Evolutionary conservation across 92 coral and sea anemone genomes (phyloP).

Genomic region (Ricordea florida): DNA sequence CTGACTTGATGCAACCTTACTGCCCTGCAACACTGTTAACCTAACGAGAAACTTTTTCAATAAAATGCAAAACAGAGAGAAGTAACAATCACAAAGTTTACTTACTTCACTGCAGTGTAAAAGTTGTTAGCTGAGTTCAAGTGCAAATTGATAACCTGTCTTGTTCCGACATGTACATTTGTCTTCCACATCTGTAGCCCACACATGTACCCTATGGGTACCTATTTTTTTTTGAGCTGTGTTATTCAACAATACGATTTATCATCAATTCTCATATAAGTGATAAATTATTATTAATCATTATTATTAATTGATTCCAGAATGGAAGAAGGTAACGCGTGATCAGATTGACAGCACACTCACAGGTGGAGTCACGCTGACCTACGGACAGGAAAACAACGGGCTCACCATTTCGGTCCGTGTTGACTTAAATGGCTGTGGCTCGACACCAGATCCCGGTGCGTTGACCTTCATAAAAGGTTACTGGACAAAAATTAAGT

Average conservation of each 20-base stretch:
- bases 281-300: neutral
- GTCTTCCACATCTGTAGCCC: too few relatives aligned
- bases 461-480: slow-evolving; percentile 54
- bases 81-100: too few relatives aligned
- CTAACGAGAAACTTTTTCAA: too few relatives aligned
- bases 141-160: too few relatives aligned
- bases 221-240: neutral
- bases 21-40: too few relatives aligned
- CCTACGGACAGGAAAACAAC: slow-evolving; percentile 16
- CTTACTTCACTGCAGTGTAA: too few relatives aligned
- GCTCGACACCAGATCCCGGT: slow-evolving; percentile 10
- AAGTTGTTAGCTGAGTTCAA: too few relatives aligned
- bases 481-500: slow-evolving; percentile 63
- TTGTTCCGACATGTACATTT: too few relatives aligned
- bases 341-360: slow-evolving; percentile 29
- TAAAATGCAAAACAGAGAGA: too few relatives aligned
- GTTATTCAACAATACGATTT: neutral
- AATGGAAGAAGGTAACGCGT: slow-evolving; percentile 42
- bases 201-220: too few relatives aligned
- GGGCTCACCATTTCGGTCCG: slow-evolving; percentile 45
- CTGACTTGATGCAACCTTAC: too few relatives aligned
- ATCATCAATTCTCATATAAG: neutral
- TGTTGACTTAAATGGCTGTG: slow-evolving; percentile 48
- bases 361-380: slow-evolving; percentile 41
- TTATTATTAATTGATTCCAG: neutral